Percentiles rank a stretch among this genome's conserved stretches.
phyloP scores from a whole-genome alignment of 1,140 invertebrate species.

The Protaetia brevitarsis region DNA sequence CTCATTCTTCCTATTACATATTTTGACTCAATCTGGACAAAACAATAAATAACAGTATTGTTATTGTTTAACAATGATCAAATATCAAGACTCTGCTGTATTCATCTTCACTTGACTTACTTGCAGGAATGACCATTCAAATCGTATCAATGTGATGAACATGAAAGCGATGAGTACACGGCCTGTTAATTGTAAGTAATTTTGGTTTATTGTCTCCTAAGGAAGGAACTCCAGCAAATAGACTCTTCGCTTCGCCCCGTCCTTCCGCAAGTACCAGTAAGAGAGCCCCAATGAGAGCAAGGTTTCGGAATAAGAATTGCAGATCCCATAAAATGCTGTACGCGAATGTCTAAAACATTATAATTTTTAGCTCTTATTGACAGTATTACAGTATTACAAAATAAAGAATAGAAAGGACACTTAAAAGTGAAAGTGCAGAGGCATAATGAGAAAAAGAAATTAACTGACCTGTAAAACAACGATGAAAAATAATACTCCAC shows the following conservation, averaged over 20 bases:
- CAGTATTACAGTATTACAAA: not conserved
- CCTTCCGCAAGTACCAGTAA: conserved; percentile 93
- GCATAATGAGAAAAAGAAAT: conserved; percentile 22
- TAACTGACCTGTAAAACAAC: conserved; percentile 83
- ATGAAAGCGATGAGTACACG: conserved; percentile 96
- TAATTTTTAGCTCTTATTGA: not conserved
- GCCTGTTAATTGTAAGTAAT: conserved; percentile 93
- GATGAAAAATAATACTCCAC: conserved; percentile 92
- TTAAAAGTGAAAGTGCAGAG: conserved; percentile 12
- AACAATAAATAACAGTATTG: too few relatives aligned
- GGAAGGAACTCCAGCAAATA: conserved; percentile 97
- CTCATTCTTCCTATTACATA: too few relatives aligned
- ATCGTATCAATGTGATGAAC: conserved; percentile 95
- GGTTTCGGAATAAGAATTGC: conserved; percentile 92
- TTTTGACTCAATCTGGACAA: too few relatives aligned
- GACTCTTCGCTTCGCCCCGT: conserved; percentile 82
- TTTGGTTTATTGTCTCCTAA: conserved; percentile 97
- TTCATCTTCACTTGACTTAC: conserved; percentile 52
- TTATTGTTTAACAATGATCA: too few relatives aligned
- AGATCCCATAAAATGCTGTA: conserved; percentile 99
- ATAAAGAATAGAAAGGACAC: not conserved
- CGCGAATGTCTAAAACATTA: conserved; percentile 77
- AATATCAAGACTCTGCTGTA: too few relatives aligned
- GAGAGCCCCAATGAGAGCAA: conserved; percentile 94
- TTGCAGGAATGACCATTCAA: conserved; percentile 88